Percentiles rank a stretch among this genome's conserved stretches.
These are phyloP conservation scores for Sphaerodactylus townsendi DNA, from an alignment of 2,113 vertebrate species.

Conservation along the genomic window DNA sequence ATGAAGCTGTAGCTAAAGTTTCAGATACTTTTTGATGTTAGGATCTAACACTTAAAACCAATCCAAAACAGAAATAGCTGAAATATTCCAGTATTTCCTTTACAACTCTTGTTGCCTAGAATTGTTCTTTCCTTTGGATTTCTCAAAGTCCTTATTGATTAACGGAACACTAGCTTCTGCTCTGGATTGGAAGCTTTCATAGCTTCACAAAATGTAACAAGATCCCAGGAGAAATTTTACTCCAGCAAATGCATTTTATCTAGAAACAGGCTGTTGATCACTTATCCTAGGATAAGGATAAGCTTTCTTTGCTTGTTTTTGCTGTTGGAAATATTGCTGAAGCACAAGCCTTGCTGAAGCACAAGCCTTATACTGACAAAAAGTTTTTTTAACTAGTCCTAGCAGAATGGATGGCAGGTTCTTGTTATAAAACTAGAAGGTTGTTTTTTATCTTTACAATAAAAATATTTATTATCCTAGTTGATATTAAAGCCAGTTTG, in stretches of 20 bases:
- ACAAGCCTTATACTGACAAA: not conserved
- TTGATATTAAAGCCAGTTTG: not conserved
- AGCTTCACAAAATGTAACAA: slow-evolving; percentile 9
- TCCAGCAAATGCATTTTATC: not conserved
- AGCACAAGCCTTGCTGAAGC: not conserved
- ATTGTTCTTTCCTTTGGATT: slow-evolving; percentile 9
- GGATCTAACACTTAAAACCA: not conserved
- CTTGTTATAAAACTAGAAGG: not conserved
- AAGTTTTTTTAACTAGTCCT: not conserved
- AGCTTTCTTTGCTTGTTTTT: not conserved
- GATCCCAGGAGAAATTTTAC: slow-evolving; percentile 22
- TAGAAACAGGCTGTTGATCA: slow-evolving; percentile 2
- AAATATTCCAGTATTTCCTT: not conserved
- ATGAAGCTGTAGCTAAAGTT: not conserved
- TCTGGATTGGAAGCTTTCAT: slow-evolving; percentile 3
- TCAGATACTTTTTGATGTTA: not conserved
- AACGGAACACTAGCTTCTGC: not conserved
- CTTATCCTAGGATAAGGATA: not conserved
- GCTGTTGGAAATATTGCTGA: not conserved
- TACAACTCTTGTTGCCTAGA: not conserved
- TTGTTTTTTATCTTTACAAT: not conserved
- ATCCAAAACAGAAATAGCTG: not conserved
- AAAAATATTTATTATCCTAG: not conserved
- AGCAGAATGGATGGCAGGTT: not conserved
- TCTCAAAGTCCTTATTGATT: slow-evolving; percentile 16